Conservation (phyloP, 1,140 invertebrate genomes). For the Teleogryllus occipitalis region DNA sequence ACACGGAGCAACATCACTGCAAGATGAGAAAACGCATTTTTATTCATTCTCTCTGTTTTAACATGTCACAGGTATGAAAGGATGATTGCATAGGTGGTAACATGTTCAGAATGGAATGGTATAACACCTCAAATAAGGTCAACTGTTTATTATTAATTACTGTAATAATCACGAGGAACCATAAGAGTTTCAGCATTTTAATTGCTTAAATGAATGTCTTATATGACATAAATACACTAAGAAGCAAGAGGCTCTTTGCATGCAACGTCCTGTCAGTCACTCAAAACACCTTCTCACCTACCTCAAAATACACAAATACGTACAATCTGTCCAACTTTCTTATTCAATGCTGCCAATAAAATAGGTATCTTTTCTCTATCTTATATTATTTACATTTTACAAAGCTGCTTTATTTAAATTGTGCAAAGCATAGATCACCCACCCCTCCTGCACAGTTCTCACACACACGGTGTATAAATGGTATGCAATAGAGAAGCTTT, state of each 20-base stretch:
- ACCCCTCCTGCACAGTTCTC: background rate
- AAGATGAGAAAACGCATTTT: too few relatives aligned
- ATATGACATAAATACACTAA: conserved; percentile 1
- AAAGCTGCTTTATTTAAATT: background rate
- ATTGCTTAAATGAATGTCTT: conserved; percentile 2
- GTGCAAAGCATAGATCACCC: background rate
- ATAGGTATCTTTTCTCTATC: background rate
- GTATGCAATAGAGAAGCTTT: background rate
- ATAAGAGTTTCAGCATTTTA: background rate
- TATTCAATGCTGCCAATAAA: background rate
- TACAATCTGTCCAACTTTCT: background rate
- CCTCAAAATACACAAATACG: background rate
- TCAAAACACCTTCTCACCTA: background rate
- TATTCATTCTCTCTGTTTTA: too few relatives aligned
- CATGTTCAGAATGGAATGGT: background rate
- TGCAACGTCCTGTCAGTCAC: background rate
- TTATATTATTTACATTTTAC: background rate
- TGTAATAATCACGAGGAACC: background rate
- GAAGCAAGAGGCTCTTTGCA: conserved; percentile 3
- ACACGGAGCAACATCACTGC: too few relatives aligned
- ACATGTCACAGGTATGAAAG: too few relatives aligned
- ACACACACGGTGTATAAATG: background rate
- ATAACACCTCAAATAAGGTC: background rate
- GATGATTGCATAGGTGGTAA: too few relatives aligned
- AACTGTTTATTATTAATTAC: background rate